Base-by-base conservation (phyloP, 1,140 invertebrate species). In the Drosophila pruinosa region DNA sequence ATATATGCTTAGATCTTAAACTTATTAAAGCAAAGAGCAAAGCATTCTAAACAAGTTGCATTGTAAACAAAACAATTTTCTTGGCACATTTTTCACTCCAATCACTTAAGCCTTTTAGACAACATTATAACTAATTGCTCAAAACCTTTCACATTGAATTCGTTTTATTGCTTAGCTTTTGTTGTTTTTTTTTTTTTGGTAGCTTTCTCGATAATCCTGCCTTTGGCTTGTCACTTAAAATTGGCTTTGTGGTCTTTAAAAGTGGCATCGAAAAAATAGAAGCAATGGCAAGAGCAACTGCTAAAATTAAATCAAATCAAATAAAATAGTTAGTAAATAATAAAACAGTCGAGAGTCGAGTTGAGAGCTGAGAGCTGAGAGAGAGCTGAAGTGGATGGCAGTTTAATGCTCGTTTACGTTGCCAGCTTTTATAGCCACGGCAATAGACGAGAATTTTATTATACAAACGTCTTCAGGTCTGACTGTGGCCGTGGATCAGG, bases 311-410 rank as follows among this genome's bases (percentile, higher is more conserved):
- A 86, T 86, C 82, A 88, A 86, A 86, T 88, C 82, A 86, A 86
- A 86, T 88, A 88, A 86, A 86, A 86, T 86, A 86, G 82, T 86
- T 86, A 86, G 82, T 86, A 81, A 86, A 86, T 86, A 86, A 86
- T 86, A 86, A 86, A 86, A 88, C 73, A 86, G 81, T 65, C 71
- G 81, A 80, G 52, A 38, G 52, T 64, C 67, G 67, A 64, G 61
- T n/a, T 7, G 17, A 47, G 56, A 17, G 41, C 15, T 34, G 56
- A 19, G 21, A 4, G 21, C 3, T 63, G 72, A 22, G 47, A 31
- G 45, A 3, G 19, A 64, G 72, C 47, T 62, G 43, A 76, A 85
- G 69, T 80, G 69, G 52, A 50, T 71, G 56, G 58, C 64, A 76
- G 59, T 88, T 82, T 81, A 81, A 74, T 83, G 79, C 74, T 63